Base-by-base conservation (phyloP, 2,888 invertebrate species). In the Odontothrips loti region DNA sequence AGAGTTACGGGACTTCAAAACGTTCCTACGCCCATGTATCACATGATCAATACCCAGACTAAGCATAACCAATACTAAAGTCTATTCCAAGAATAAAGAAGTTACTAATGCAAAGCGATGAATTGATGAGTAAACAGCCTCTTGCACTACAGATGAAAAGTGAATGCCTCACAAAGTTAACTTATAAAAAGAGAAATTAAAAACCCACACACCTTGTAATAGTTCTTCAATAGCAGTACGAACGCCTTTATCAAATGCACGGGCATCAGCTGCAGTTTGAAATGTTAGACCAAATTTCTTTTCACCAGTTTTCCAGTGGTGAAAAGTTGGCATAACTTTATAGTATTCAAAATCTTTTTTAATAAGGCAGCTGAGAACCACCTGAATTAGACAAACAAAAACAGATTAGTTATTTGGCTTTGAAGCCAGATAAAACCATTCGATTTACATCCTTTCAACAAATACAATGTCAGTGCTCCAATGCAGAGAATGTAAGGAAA, bases 251-350 rank as follows among this genome's bases (percentile, higher is more conserved):
- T 97, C 97, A 88, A 98, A 98, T 81, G 96, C 96, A 83, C 96
- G 89, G 58, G 97, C 97, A 89, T 98, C 96, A 12, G 97, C 96
- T 63, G 96, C 96, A 81, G 97, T 96, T 88, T 96, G 96, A 90
- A 98, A 98, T 81, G 97, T 97, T 85, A 98, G 91, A 80, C 98
- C 98, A 89, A 96, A 98, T 84, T 95, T 93, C 89, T 96, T 96
- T 89, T 97, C 96, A 82, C 96, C 97, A 29, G 96, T 96, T 87
- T 94, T 94, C 98, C 98, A 98, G 89, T 98, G 98, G 90, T 98
- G 97, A 91, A 98, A 98, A 79, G 97, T 97, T 51, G 98, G 98
- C 95, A 97, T 98, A 86, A 97, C 97, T 90, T 96, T 96, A 89
- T 96, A 96, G 90, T 98, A 98, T 88, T 96, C 95, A 88, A 98